Evolutionary conservation across 2,888 invertebrate genomes (phyloP).

Genomic region (Lissocephala sabroskyi): DNA sequence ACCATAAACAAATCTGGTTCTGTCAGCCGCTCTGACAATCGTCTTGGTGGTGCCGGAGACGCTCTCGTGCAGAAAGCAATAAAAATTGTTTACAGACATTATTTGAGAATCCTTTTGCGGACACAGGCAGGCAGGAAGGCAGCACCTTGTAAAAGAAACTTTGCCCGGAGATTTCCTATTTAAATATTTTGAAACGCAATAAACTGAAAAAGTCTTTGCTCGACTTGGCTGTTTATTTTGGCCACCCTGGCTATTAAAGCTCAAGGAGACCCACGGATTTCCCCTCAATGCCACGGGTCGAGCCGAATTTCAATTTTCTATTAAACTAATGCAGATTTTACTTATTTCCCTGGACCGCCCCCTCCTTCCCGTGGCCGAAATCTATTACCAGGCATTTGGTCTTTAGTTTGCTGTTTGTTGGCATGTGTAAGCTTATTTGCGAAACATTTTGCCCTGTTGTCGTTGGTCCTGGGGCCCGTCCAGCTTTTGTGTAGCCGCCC

Average conservation of each 20-base stretch:
- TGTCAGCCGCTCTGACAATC: neutral
- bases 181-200: conserved; percentile 46
- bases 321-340: conserved; percentile 50
- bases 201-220: conserved; percentile 22
- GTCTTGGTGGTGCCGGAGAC: neutral
- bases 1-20: conserved; percentile 43
- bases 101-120: conserved; percentile 55
- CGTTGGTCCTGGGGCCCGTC: neutral
- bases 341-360: conserved; percentile 9
- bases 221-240: conserved; percentile 16
- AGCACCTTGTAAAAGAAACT: conserved; percentile 38
- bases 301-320: conserved; percentile 21
- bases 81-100: conserved; percentile 62
- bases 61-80: conserved; percentile 51
- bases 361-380: neutral
- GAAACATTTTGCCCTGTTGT: conserved; percentile 33
- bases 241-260: neutral
- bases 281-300: too few relatives aligned
- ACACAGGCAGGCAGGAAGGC: too few relatives aligned
- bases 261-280: neutral
- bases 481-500: too few relatives aligned
- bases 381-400: conserved; percentile 1
- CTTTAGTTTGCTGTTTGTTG: neutral
- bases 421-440: conserved; percentile 37
- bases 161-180: conserved; percentile 33